Evolutionary conservation across 2,113 vertebrate species (phyloP).

Genomic region (Eptesicus fuscus): DNA sequence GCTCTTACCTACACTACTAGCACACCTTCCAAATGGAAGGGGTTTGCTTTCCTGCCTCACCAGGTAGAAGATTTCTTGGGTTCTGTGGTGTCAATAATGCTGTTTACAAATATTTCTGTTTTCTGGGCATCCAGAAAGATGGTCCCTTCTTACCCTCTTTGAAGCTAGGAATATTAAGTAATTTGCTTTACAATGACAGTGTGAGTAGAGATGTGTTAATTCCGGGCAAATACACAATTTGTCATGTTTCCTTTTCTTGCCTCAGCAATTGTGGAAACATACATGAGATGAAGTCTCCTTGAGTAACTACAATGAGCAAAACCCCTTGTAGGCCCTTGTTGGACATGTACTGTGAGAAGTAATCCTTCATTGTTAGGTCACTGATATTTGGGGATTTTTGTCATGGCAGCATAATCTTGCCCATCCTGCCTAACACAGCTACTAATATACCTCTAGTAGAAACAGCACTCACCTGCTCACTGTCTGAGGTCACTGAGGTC

Average conservation of each 20-base stretch:
- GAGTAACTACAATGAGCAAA: neutral
- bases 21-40: neutral
- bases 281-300: neutral
- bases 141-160: neutral
- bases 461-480: slow-evolving; percentile 62
- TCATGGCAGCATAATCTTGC: neutral
- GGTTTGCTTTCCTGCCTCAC: neutral
- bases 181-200: neutral
- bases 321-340: neutral
- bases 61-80: neutral
- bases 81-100: neutral
- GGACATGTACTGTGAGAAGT: neutral
- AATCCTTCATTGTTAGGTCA: neutral
- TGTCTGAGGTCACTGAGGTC: slow-evolving; percentile 66
- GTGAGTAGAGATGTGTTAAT: neutral
- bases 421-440: neutral
- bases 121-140: neutral
- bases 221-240: neutral
- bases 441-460: fast-evolving
- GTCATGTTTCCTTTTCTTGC: neutral
- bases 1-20: neutral
- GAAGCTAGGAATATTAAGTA: neutral
- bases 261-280: neutral
- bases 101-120: neutral
- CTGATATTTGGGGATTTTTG: neutral